A percentile compares a stretch with the other conserved stretches of the same genome.
Conservation (phyloP, 1,140 invertebrate genomes). For the Megathymus violae region DNA sequence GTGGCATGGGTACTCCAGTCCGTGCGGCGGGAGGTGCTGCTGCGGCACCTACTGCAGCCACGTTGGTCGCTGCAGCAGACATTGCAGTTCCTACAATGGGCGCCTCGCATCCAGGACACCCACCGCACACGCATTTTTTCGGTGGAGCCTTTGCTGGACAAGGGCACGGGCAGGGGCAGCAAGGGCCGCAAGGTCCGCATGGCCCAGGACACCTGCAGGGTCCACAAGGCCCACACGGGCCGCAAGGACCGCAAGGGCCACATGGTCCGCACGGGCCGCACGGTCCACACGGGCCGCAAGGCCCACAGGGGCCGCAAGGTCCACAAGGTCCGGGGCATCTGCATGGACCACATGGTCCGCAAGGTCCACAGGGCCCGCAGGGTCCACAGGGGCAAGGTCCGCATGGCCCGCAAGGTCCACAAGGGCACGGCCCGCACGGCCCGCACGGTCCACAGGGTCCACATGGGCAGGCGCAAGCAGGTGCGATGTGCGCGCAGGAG, state of each 20-base stretch:
- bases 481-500: conserved; percentile 27
- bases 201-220: conserved; percentile 35
- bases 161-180: conserved; percentile 34
- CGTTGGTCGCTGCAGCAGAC: conserved; percentile 21
- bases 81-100: conserved; percentile 21
- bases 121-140: conserved; percentile 50
- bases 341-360: conserved; percentile 33
- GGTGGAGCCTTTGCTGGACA: conserved; percentile 64
- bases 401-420: conserved; percentile 52
- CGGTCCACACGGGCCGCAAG: conserved; percentile 50
- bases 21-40: not conserved
- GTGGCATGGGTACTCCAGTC: conserved; percentile 17
- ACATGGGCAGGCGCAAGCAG: conserved; percentile 55
- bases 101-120: conserved; percentile 39
- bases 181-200: conserved; percentile 25
- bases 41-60: conserved; percentile 6
- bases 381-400: conserved; percentile 48
- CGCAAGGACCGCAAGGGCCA: conserved; percentile 38
- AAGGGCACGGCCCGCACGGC: conserved; percentile 23
- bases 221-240: conserved; percentile 35
- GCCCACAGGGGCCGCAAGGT: conserved; percentile 38
- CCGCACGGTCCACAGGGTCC: conserved; percentile 49
- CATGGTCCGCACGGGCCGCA: conserved; percentile 47
- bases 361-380: conserved; percentile 39
- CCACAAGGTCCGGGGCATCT: conserved; percentile 32